Evolutionary conservation across 2,113 vertebrate species (phyloP).

Genomic region (Redunca redunca): DNA sequence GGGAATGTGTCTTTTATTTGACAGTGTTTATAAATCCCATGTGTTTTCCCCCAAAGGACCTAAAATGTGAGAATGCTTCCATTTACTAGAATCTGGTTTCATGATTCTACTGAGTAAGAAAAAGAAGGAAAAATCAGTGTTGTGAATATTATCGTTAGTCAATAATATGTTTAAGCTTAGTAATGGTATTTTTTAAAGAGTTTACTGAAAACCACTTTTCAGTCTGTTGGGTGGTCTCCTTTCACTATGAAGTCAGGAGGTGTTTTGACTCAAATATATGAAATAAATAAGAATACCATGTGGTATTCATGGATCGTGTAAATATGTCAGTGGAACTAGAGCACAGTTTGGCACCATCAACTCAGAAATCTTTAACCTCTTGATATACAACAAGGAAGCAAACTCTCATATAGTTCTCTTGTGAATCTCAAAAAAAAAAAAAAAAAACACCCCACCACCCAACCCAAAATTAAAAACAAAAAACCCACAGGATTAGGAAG

Average conservation of each 20-base stretch:
- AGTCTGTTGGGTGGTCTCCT: not conserved
- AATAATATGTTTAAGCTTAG: not conserved
- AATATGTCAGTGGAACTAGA: not conserved
- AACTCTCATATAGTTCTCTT: not conserved
- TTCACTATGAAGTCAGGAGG: not conserved
- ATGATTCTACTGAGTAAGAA: slow-evolving; percentile 13
- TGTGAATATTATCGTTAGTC: not conserved
- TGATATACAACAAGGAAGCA: not conserved
- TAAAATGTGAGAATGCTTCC: slow-evolving; percentile 5
- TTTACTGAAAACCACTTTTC: not conserved
- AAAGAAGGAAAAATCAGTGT: not conserved
- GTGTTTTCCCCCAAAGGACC: not conserved
- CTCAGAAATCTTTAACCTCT: slow-evolving; percentile 27
- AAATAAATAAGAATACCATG: not conserved
- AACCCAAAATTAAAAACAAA: not conserved
- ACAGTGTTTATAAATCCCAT: slow-evolving; percentile 26
- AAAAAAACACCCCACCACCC: not conserved
- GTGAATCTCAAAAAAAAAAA: not conserved
- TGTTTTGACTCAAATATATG: not conserved
- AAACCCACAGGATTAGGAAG: not conserved
- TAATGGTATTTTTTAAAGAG: not conserved
- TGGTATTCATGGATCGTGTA: not conserved
- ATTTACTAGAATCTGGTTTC: slow-evolving; percentile 18
- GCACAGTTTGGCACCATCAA: not conserved
- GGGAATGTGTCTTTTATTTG: slow-evolving; percentile 39